Conservation (phyloP, 2,888 invertebrate species). For the Allolobophora icterica region DNA sequence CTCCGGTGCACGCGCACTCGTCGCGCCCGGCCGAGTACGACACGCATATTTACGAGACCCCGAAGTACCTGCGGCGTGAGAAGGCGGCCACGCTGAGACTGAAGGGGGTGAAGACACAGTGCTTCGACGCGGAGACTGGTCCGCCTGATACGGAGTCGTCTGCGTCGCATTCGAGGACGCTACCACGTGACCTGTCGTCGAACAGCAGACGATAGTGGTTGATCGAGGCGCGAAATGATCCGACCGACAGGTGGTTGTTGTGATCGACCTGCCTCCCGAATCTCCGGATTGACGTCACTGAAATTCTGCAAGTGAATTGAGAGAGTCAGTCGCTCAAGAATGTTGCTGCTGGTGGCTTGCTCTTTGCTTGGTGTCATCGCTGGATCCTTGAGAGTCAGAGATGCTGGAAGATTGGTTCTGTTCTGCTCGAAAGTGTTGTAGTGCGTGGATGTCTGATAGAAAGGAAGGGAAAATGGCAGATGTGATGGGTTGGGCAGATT, state of each 20-base stretch:
- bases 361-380: neutral
- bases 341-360: too few species aligned
- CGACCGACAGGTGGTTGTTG: too few species aligned
- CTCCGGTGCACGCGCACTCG: slow-evolving; percentile 24
- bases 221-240: too few species aligned
- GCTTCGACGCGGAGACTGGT: neutral
- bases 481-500: neutral
- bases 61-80: slow-evolving; percentile 41
- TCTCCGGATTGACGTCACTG: too few species aligned
- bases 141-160: neutral
- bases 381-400: too few species aligned
- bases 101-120: slow-evolving; percentile 26
- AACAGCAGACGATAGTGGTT: neutral
- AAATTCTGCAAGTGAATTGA: too few species aligned
- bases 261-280: too few species aligned
- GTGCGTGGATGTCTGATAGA: neutral
- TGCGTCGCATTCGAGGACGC: neutral
- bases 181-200: slow-evolving; percentile 19
- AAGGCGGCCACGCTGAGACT: slow-evolving; percentile 43
- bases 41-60: slow-evolving; percentile 43
- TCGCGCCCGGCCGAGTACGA: slow-evolving; percentile 33
- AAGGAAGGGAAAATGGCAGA: neutral
- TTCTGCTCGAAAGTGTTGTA: neutral
- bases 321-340: neutral
- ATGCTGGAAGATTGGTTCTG: neutral